Base-by-base conservation (phyloP, 2,113 vertebrate genomes). In the Phrynocephalus versicolor region DNA sequence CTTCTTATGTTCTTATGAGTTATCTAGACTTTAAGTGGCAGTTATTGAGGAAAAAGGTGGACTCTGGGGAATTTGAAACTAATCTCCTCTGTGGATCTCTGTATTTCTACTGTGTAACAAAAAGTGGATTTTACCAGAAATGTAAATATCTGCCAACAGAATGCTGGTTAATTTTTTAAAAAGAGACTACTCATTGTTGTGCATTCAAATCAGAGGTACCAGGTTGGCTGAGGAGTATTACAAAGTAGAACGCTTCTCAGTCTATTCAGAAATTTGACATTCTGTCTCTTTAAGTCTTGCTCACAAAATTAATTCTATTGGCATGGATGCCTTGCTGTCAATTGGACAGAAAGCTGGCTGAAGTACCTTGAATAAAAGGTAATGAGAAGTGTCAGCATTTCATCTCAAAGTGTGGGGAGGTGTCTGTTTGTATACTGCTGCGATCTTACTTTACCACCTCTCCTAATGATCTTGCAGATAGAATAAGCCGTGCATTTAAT, bases 241-340 rank as follows among this genome's bases (percentile, higher is more conserved):
- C 7, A 37, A 6, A 30, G 67, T 27, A 39, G 4, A 23, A 27
- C 23, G 33, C 33, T 60, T 55, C 25, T 73, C 13, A 41, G 10
- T 74, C 37, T 14, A 25, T 41, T 30, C 39, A n/a, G 25, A 39
- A 51, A 62, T 23, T 19, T 21, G 33, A 83, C 27, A 1, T 35
- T 39, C 18, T 41, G 35, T 60, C 70, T 83, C 64, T 41, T 62
- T 41, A 74, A 83, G 35, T 74, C 81, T 55, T 30, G 69, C 81
- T 72, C 69, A 82, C 51, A 74, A 74, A 73, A 83, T 74, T 83
- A 73, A 73, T 62, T 83, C 70, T 57, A 73, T 83, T 83, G 81
- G 70, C 25, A 62, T 60, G 16, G 57, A 62, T 60, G 16, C 70
- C 25, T 73, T 62, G 70, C 37, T 83, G 81, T 73, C 70, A 83